A percentile compares a stretch with the other conserved stretches of the same genome.
These are phyloP conservation scores for Deilephila elpenor DNA, from an alignment of 2,888 invertebrate genomes.

Conservation along the genomic window DNA sequence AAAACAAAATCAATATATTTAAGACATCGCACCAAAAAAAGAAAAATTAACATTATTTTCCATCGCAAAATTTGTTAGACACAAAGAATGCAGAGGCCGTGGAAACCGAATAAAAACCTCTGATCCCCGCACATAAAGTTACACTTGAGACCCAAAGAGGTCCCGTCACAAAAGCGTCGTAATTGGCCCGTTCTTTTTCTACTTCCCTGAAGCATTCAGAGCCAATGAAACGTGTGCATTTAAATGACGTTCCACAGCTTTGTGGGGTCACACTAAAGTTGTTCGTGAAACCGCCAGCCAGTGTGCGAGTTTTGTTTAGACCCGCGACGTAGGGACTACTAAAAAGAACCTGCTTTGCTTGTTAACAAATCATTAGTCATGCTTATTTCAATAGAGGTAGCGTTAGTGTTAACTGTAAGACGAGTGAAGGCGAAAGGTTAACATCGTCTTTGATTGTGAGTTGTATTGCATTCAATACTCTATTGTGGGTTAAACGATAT, in stretches of 20 bases:
- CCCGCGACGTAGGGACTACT: slow-evolving; percentile 62
- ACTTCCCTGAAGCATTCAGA: slow-evolving; percentile 84
- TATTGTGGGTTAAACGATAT: slow-evolving; percentile 4
- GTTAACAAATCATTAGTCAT: slow-evolving; percentile 79
- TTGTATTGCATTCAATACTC: slow-evolving; percentile 16
- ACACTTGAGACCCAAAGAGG: slow-evolving; percentile 81
- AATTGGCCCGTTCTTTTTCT: slow-evolving; percentile 85
- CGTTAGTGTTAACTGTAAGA: slow-evolving; percentile 36
- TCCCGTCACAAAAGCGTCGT: slow-evolving; percentile 81
- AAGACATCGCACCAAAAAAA: not conserved
- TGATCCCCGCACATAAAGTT: slow-evolving; percentile 76
- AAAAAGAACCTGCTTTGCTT: slow-evolving; percentile 72
- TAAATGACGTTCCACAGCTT: slow-evolving; percentile 83
- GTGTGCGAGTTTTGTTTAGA: slow-evolving; percentile 75
- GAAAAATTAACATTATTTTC: slow-evolving; percentile 3
- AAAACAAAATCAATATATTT: not conserved
- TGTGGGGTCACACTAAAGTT: slow-evolving; percentile 83
- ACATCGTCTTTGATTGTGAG: slow-evolving; percentile 23
- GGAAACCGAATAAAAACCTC: slow-evolving; percentile 70
- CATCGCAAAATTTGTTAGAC: slow-evolving; percentile 21
- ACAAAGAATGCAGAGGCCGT: slow-evolving; percentile 40
- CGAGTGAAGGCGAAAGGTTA: slow-evolving; percentile 27
- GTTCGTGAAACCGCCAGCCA: slow-evolving; percentile 76
- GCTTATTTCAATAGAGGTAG: slow-evolving; percentile 66
- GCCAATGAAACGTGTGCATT: slow-evolving; percentile 85